These are phyloP conservation scores for Ceratotherium simum DNA, from an alignment of 2,113 vertebrate genomes.

Conservation along the genomic window DNA sequence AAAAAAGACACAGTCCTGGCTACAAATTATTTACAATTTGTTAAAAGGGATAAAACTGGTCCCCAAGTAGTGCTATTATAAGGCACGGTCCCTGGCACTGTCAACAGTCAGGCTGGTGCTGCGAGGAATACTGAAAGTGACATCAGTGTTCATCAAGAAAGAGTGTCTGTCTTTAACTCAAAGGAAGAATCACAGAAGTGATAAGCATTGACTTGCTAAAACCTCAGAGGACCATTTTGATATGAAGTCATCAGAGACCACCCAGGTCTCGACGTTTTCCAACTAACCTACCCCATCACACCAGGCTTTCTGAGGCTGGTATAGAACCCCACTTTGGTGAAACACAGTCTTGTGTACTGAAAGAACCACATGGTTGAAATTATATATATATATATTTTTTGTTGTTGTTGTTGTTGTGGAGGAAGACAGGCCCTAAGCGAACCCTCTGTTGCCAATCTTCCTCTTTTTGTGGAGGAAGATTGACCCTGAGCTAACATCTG, in stretches of 20 bases:
- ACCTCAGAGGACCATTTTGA: background rate
- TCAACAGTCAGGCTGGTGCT: background rate
- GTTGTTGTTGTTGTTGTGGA: too few relatives aligned
- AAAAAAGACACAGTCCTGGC: background rate
- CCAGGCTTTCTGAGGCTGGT: background rate
- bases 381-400: too few relatives aligned
- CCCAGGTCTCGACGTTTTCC: background rate
- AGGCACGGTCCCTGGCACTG: background rate
- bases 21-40: background rate
- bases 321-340: background rate
- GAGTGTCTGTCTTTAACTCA: background rate
- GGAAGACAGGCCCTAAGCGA: too few relatives aligned
- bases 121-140: background rate
- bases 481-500: too few relatives aligned
- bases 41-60: background rate
- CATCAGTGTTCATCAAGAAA: background rate
- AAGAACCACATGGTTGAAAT: background rate
- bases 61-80: background rate
- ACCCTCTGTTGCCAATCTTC: too few relatives aligned
- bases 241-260: background rate
- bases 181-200: background rate
- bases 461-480: too few relatives aligned
- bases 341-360: background rate
- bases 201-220: background rate
- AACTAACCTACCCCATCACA: background rate